Base-by-base conservation (phyloP, 2,888 invertebrate genomes). In the Rhagonycha fulva region DNA sequence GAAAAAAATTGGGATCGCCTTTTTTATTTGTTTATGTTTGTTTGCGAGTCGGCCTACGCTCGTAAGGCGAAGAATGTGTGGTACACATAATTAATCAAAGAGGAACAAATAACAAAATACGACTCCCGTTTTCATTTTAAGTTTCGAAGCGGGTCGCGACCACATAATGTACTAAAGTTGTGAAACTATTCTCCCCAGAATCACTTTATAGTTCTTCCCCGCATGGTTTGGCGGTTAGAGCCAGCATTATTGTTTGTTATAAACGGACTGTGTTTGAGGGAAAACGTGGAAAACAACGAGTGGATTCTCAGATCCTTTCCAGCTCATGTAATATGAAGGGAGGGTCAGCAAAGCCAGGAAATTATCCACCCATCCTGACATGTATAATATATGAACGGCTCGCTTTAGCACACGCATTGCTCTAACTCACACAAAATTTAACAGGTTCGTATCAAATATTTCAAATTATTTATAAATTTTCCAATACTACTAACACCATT, bases 171-270 rank as follows among this genome's bases (percentile, higher is more conserved):
- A 84, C 82, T 80, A 81, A 66, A 80, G 83, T 84, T 84, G 79
- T 79, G 79, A 77, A 84, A 84, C 84, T 84, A 84, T 84, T 84
- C 81, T 81, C 82, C 80, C 19, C 82, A 80, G 82, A 83, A 83
- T 83, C 83, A 82, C 84, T 84, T 84, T 82, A 84, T 82, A 83
- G 83, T 84, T 84, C 83, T 83, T 84, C 82, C 81, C 81, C 82
- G 82, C 82, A 81, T 82, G 83, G 81, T 81, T 82, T 78, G 77
- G 82, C 78, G 83, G 82, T 82, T 81, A 79, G 77, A 78, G 81
- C 79, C 80, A 77, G 77, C 82, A 81, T 84, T 84, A 84, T 84
- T 83, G 82, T 83, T 83, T 81, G 82, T 83, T 81, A 82, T 84
- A 84, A 47, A 84, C 82, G 83, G 82, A 81, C 83, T 82, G 78